Base-by-base conservation (phyloP, 2,113 vertebrate species). In the Dromas ardeola region DNA sequence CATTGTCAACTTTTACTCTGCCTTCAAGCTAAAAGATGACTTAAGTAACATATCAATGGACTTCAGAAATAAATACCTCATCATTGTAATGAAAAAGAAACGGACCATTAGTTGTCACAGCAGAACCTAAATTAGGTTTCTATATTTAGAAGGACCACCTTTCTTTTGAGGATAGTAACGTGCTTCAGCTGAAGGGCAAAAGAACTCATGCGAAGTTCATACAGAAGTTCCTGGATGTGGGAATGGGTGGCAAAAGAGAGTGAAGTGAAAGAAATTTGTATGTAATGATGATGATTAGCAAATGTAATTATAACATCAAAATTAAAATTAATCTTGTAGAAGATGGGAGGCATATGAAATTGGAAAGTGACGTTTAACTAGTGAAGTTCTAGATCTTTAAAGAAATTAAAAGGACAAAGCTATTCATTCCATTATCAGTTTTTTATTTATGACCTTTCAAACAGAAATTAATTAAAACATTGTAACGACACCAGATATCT, bases 71-170 rank as follows among this genome's bases (percentile, higher is more conserved):
- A 93, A 91, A 87, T 58, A 76, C 32, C 80, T 93, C 80, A 49
- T 49, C 23, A n/a, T 5, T 53, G 45, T 72, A 72, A 94, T n/a
- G 29, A 95, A 73, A 78, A 94, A 90, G 67, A 92, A 95, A 84
- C 30, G 65, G 91, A 92, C 76, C 65, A 38, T 69, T 67, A 47
- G 65, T 94, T 91, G 80, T 92, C 78, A 91, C 9, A 56, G 81
- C 56, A 58, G 56, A 94, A 76, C 29, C 81, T 89, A 96, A 92
- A 97, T 92, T 88, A 93, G 73, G 47, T 94, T 93, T 84, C 86
- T 95, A 88, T 92, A 88, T 89, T 95, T 95, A 95, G 96, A 86
- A 94, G 36, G 13, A 77, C 38, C 56, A 92, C 76, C 92, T 90
- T 94, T 86, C 88, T 95, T 95, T 65, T 79, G 95, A 97, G 88